These are phyloP conservation scores for Danionella cerebrum DNA, from an alignment of 2,113 vertebrate species.

Conservation along the genomic window DNA sequence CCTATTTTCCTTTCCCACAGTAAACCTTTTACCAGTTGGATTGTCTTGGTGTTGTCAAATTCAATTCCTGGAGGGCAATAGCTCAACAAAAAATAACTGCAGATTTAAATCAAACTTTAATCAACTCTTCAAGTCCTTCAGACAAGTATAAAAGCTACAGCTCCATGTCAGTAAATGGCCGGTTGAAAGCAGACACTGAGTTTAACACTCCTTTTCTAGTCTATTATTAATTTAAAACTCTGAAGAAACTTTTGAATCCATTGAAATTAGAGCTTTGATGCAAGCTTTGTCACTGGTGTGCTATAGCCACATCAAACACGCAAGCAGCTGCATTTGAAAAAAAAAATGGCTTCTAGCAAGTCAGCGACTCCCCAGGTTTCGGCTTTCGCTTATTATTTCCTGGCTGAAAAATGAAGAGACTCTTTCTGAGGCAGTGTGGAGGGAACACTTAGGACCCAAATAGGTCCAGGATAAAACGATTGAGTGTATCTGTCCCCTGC, in stretches of 20 bases:
- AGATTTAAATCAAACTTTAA: no score
- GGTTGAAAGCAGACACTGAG: no score
- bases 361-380: constrained; percentile 34
- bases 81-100: no score
- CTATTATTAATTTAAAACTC: constrained; percentile 33
- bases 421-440: constrained; percentile 42
- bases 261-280: background rate
- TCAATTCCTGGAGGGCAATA: no score
- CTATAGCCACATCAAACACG: constrained; percentile 41
- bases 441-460: constrained; percentile 35
- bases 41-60: no score
- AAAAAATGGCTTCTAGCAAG: constrained; percentile 26
- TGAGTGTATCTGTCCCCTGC: constrained; percentile 36
- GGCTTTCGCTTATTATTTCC: constrained; percentile 48
- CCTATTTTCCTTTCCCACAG: no score
- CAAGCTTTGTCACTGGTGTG: constrained; percentile 36
- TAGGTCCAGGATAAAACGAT: constrained; percentile 25
- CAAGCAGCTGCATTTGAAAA: constrained; percentile 7
- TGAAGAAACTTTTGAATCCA: constrained; percentile 18
- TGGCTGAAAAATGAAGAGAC: constrained; percentile 52
- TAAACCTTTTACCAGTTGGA: no score
- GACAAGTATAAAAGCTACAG: no score
- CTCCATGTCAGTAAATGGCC: no score
- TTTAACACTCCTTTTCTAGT: no score
- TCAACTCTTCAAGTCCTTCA: no score